These are phyloP conservation scores for Neodiprion fabricii DNA, from an alignment of 1,140 invertebrate genomes.

Conservation along the genomic window DNA sequence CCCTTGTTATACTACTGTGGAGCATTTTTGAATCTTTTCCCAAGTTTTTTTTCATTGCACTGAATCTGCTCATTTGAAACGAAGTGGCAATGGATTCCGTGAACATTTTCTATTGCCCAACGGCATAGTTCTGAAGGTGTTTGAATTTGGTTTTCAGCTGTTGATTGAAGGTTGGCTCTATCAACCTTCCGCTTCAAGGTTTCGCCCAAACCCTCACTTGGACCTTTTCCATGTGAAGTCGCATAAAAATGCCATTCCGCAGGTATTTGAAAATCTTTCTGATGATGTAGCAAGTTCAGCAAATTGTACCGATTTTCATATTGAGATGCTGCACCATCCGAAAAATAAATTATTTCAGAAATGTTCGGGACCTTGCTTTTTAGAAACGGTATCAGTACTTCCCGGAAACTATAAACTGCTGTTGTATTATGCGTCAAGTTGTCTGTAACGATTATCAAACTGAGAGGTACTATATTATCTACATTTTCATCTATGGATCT, in stretches of 20 bases:
- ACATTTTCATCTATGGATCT: conserved; percentile 22
- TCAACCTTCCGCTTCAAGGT: conserved; percentile 34
- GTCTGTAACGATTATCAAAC: conserved; percentile 32
- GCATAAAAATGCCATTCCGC: conserved; percentile 47
- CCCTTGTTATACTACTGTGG: neutral
- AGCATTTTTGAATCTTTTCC: conserved; percentile 19
- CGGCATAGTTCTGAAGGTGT: conserved; percentile 21
- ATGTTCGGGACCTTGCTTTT: conserved; percentile 32
- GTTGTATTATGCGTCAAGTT: conserved; percentile 34
- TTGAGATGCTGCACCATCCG: conserved; percentile 42
- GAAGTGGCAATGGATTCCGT: conserved; percentile 24
- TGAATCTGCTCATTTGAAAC: conserved; percentile 17
- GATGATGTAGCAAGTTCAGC: conserved; percentile 38
- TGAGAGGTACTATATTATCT: conserved; percentile 19
- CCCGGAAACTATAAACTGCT: conserved; percentile 34
- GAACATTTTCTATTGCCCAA: conserved; percentile 25
- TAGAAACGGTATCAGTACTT: conserved; percentile 27
- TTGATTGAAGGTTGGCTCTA: conserved; percentile 32
- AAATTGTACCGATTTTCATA: conserved; percentile 50
- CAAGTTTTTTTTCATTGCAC: conserved; percentile 19
- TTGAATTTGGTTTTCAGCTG: conserved; percentile 22
- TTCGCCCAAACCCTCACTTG: conserved; percentile 43
- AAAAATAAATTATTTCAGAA: conserved; percentile 42
- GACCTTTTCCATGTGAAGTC: conserved; percentile 45
- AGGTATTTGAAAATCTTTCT: conserved; percentile 39